Evolutionary conservation across 2,797 vertebrate genomes (phyloP), one percentile per base, ranked within the genome.

Genomic region (Artibeus lituratus): DNA sequence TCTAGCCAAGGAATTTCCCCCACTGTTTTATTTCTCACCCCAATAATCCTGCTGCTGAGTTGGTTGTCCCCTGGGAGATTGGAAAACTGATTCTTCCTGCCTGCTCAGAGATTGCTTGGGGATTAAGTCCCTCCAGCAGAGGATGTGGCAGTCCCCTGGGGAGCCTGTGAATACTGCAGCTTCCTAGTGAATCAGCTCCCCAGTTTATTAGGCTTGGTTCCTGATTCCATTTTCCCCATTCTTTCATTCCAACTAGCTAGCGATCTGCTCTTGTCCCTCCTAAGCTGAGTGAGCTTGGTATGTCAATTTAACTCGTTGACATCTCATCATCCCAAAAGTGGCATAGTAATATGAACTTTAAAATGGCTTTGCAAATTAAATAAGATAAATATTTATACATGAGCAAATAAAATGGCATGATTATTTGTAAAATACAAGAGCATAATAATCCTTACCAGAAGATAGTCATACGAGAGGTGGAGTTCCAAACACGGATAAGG

Each of bases 351-450:
- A 53, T 35, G 77, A 80, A n/a, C 21, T 18, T 74, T 83, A 74
- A 77, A 94, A 59, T 69, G n/a, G 55, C 32, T 83, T 47, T 83
- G 26, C 35, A 78, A 78, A 88, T 86, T 22, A 93, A 96, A 69
- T 37, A 1, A 84, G 26, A 70, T 62, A 12, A 21, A 37, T 92
- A 57, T 81, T 90, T 94, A n/a, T 62, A 83, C 67, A 83, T 21
- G 42, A 87, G 39, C 15, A 78, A 81, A 65, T 39, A 81, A 77
- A 80, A 55, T 77, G 74, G 42, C 26, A 26, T 37, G 15, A 67
- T 32, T n/a, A 21, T 44, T 76, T 84, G 9, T 76, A 51, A 76
- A 70, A 85, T 73, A 22, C 26, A 62, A 78, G 57, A 83, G 18
- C 29, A 87, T 92, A 88, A 35, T 86, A 92, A 32, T 91, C 87